Conservation (phyloP, 2,113 vertebrate genomes). For the Neogobius melanostomus region DNA sequence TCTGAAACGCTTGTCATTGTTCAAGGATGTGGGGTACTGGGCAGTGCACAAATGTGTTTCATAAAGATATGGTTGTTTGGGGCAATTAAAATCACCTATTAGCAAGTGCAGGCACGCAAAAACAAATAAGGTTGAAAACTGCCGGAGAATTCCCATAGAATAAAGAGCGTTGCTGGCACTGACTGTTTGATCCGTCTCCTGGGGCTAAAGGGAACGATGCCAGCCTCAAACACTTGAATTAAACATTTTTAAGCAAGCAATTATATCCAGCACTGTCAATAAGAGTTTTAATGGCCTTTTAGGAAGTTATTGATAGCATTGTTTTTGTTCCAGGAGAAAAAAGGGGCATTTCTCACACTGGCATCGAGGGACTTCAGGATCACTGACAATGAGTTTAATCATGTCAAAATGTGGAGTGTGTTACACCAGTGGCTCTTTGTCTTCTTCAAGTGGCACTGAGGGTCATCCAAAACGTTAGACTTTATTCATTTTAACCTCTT, state of each 20-base stretch:
- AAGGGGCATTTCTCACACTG: no score
- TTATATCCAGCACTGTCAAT: conserved; percentile 9
- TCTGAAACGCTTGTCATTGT: conserved; percentile 67
- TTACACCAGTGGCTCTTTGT: no score
- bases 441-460: no score
- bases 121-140: conserved; percentile 49
- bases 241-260: neutral
- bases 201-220: conserved; percentile 30
- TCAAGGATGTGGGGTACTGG: conserved; percentile 62
- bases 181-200: conserved; percentile 15
- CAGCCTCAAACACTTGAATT: conserved; percentile 9
- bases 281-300: conserved; percentile 6
- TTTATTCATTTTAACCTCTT: no score
- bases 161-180: conserved; percentile 24
- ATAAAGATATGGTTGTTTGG: conserved; percentile 66
- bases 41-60: conserved; percentile 70
- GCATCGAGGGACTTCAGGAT: no score
- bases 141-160: conserved; percentile 21
- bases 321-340: no score
- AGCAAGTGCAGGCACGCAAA: conserved; percentile 52
- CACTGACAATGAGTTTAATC: no score
- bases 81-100: conserved; percentile 70
- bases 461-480: no score
- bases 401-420: no score
- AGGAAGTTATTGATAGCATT: no score